Conservation (phyloP, 2,113 vertebrate species). For the Oryzias celebensis region DNA sequence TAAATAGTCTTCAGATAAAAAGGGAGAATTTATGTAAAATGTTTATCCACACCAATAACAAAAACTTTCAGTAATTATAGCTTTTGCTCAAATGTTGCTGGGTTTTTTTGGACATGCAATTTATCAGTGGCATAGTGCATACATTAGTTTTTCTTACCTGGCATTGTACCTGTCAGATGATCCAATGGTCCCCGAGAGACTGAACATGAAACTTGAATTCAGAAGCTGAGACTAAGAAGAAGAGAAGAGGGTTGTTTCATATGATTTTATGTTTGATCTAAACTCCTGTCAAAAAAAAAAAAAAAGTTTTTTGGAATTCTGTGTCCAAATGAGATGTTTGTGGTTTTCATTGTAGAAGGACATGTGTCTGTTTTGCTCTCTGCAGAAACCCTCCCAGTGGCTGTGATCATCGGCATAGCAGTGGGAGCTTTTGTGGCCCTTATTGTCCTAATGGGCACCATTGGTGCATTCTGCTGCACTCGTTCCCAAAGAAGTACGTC, state of each 20-base stretch:
- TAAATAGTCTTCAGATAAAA: conserved; percentile 49
- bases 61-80: conserved; percentile 24
- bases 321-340: conserved; percentile 14
- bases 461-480: conserved; percentile 96
- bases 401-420: conserved; percentile 96
- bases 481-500: conserved; percentile 97
- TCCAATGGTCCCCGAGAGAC: conserved; percentile 11
- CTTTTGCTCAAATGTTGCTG: conserved; percentile 23
- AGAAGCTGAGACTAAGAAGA: conserved; percentile 6
- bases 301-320: background rate
- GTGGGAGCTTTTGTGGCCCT: conserved; percentile 95
- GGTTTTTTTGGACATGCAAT: background rate
- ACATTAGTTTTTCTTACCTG: conserved; percentile 14
- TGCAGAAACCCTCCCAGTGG: conserved; percentile 93
- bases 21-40: conserved; percentile 32
- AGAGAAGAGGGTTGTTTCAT: background rate
- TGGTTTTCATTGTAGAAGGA: conserved; percentile 39
- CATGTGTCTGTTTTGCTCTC: conserved; percentile 55
- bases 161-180: conserved; percentile 6
- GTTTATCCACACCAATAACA: conserved; percentile 27
- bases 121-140: background rate
- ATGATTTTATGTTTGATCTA: background rate
- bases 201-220: background rate
- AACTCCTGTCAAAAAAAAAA: background rate
- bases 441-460: conserved; percentile 95